Base-by-base conservation (phyloP, 1,140 invertebrate genomes). In the Aporrectodea caliginosa region DNA sequence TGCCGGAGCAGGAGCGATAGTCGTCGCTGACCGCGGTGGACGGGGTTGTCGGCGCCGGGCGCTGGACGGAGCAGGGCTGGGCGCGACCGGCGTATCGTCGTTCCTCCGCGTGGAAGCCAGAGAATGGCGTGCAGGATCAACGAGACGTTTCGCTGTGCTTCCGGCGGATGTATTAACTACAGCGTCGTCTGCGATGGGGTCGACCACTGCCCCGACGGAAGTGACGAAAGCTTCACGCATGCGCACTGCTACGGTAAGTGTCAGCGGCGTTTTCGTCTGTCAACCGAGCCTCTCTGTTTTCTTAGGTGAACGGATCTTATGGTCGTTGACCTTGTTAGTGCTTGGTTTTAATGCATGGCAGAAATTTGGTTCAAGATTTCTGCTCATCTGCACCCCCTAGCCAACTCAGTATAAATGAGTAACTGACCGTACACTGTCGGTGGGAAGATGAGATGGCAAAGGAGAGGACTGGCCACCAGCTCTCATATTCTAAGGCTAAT, bases 131-230 rank as follows among this genome's bases (percentile, higher is more conserved):
- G 43, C 43, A 58, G 22, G 43, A 22, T 58, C 6, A 58, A 58
- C 43, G 43, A 58, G 43, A 58, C 6, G 6, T 58, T 58, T 22
- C 43, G 43, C 6, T 58, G 43, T 58, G 22, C 22, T 58, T 58
- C 27, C 58, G 69, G 58, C 43, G 32, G 69, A 16, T 78, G 77
- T 68, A 70, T 78, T 68, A 78, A 78, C 69, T 29, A 16, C 33
- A 78, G 29, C 32, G 16, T 33, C 16, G 77, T 78, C 0, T 78
- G 77, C 69, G 77, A 78, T 68, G 77, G 77, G 0, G 68, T 69
- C 69, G 69, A 78, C 29, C 43, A 78, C 77, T 78, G 77, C 69
- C 16, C 22, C 58, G 77, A 78, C 69, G 77, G 77, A 29, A 78
- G 77, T 35, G 77, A 78, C 35, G 77, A 78, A 35, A 72, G 31